Conservation (phyloP, 1,140 invertebrate genomes). For the Drosophila ficusphila region DNA sequence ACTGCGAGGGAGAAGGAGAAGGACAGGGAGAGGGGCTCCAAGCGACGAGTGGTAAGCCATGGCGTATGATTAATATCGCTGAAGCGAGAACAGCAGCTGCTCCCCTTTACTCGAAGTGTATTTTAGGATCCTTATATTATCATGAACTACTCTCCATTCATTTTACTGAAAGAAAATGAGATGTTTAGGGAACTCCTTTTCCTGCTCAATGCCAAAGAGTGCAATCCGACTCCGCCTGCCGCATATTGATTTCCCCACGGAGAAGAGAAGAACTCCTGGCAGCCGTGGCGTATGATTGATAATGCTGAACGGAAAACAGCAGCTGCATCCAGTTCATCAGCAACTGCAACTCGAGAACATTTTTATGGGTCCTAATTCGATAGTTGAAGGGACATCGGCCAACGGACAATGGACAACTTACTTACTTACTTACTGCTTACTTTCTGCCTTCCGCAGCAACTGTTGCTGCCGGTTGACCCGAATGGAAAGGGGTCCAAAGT, state of each 20-base stretch:
- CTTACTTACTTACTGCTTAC: neutral
- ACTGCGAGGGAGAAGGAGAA: slow-evolving; percentile 10
- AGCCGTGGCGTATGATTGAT: slow-evolving; percentile 2
- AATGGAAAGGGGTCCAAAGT: slow-evolving; percentile 35
- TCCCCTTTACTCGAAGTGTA: too few relatives aligned
- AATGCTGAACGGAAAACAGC: slow-evolving; percentile 4
- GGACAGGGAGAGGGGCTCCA: slow-evolving; percentile 23
- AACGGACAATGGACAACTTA: too few relatives aligned
- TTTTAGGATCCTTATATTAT: too few relatives aligned
- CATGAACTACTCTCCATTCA: too few relatives aligned
- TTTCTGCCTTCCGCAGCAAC: slow-evolving; percentile 4
- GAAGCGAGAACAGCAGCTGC: slow-evolving; percentile 36
- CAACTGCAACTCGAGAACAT: slow-evolving; percentile 51
- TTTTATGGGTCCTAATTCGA: slow-evolving; percentile 71
- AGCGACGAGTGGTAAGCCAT: slow-evolving; percentile 50
- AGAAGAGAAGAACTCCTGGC: too few relatives aligned
- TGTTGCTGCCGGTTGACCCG: slow-evolving; percentile 17
- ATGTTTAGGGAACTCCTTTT: too few relatives aligned
- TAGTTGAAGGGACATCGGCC: slow-evolving; percentile 20
- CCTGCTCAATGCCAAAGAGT: too few relatives aligned
- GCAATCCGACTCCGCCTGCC: too few relatives aligned
- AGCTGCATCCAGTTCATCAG: slow-evolving; percentile 18
- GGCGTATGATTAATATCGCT: slow-evolving; percentile 74
- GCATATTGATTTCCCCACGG: neutral
- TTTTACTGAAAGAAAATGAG: too few relatives aligned